These are phyloP conservation scores for Acleris laterana DNA, from an alignment of 2,888 invertebrate species.

Conservation along the genomic window DNA sequence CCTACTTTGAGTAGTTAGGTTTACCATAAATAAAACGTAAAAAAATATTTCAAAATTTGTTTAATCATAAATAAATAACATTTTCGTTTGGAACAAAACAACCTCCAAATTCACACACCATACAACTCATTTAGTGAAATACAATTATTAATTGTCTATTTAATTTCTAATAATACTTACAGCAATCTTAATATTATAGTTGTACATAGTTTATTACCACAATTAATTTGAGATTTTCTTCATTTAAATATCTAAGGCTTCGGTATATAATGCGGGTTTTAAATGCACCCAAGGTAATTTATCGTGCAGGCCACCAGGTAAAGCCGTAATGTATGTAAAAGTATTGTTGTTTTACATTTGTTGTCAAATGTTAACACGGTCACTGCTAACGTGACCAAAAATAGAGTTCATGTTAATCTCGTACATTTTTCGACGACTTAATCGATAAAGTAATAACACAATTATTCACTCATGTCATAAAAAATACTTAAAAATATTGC, in stretches of 20 bases:
- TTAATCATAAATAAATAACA: slow-evolving; percentile 85
- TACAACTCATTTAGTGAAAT: slow-evolving; percentile 80
- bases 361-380: no score
- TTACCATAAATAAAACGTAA: slow-evolving; percentile 42
- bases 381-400: background rate
- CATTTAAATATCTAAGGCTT: slow-evolving; percentile 64
- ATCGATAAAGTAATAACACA: no score
- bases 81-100: slow-evolving; percentile 84
- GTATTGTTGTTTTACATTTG: no score
- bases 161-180: slow-evolving; percentile 84
- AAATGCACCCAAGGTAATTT: background rate
- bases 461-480: no score
- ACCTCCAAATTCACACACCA: slow-evolving; percentile 83
- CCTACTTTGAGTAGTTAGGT: no score
- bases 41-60: slow-evolving; percentile 80
- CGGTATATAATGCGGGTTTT: slow-evolving; percentile 7
- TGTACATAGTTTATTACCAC: slow-evolving; percentile 83
- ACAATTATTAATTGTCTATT: slow-evolving; percentile 80
- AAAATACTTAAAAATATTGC: no score
- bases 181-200: slow-evolving; percentile 79
- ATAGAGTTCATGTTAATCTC: no score
- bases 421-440: no score
- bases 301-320: background rate
- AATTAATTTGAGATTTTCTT: slow-evolving; percentile 82
- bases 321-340: no score